Base-by-base conservation (phyloP, 1,140 invertebrate genomes). In the Solen grandis region DNA sequence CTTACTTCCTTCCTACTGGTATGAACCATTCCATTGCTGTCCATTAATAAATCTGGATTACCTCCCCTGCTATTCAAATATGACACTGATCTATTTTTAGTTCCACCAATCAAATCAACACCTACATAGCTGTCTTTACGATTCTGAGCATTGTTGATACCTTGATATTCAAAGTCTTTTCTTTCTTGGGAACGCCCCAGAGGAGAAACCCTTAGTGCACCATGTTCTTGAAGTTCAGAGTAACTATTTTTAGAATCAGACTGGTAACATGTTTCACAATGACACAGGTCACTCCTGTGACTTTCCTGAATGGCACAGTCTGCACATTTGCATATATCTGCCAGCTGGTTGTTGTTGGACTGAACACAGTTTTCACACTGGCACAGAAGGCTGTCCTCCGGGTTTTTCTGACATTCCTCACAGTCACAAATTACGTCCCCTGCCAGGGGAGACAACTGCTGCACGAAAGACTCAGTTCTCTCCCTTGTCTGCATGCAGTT, bases 361-460 rank as follows among this genome's bases (percentile, higher is more conserved):
- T 10, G 5, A 14, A 70, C 4, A 70, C 76, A 79, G 19, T 70
- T 31, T n/a, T 68, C 55, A 79, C 65, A 79, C 19, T 79, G 25
- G 59, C 76, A 79, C 25, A 33, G 16, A 60, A 68, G 70, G 22
- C 36, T 27, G 29, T 79, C 66, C 31, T 69, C 38, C 25, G 31
- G 36, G 27, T 62, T 46, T 31, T 10, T n/a, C 10, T 70, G 19
- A 68, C 76, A 79, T n/a, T 69, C 76, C 25, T 79, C 76, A 50
- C 76, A 70, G 16, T 57, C 38, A 62, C 76, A 79, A 52, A 41
- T 69, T 50, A 62, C 57, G 19, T 62, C 55, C 25, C 36, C 8
- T 10, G 41, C 41, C 8, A 19, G 8, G 8, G 19, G 41, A n/a
- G n/a, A n/a, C 8, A 10, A 8, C 8, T 19, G 8, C 41, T 46